A percentile compares a stretch with the other conserved stretches of the same genome.
Conservation (phyloP, 2,888 invertebrate species). For the Stratiomys singularior region DNA sequence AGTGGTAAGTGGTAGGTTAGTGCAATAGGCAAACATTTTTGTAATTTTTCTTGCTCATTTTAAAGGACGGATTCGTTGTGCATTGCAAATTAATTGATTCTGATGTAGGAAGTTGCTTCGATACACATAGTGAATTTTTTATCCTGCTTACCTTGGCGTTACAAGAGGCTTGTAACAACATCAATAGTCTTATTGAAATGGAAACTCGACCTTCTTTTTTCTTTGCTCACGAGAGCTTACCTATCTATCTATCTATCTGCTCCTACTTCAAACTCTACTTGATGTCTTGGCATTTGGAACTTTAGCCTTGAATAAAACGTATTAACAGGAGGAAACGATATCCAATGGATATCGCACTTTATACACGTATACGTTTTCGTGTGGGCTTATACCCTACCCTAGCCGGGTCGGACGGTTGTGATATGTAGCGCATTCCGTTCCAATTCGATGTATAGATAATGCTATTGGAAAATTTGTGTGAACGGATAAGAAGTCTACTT, state of each 20-base stretch:
- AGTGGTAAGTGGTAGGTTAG: no score
- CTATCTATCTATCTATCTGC: neutral
- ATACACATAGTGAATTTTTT: neutral
- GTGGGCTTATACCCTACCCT: slow-evolving; percentile 37
- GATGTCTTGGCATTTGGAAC: slow-evolving; percentile 34
- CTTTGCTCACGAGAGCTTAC: slow-evolving; percentile 14
- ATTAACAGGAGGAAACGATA: slow-evolving; percentile 50
- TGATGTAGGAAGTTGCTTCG: no score
- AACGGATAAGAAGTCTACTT: neutral
- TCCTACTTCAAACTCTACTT: neutral
- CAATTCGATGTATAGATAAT: slow-evolving; percentile 51
- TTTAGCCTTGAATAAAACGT: slow-evolving; percentile 45
- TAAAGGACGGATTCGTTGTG: no score
- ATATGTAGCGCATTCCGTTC: neutral
- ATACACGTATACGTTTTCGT: slow-evolving; percentile 23
- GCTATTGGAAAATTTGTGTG: slow-evolving; percentile 41
- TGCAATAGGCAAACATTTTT: no score
- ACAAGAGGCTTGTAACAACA: slow-evolving; percentile 45
- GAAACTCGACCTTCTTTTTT: slow-evolving; percentile 1
- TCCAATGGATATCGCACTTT: slow-evolving; percentile 48
- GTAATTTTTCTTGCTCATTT: no score
- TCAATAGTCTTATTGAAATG: slow-evolving; percentile 35
- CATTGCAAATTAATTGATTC: no score
- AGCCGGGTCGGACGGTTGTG: neutral
- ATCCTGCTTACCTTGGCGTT: neutral